Base-by-base conservation (phyloP, 2,113 vertebrate genomes). In the Malurus melanocephalus region DNA sequence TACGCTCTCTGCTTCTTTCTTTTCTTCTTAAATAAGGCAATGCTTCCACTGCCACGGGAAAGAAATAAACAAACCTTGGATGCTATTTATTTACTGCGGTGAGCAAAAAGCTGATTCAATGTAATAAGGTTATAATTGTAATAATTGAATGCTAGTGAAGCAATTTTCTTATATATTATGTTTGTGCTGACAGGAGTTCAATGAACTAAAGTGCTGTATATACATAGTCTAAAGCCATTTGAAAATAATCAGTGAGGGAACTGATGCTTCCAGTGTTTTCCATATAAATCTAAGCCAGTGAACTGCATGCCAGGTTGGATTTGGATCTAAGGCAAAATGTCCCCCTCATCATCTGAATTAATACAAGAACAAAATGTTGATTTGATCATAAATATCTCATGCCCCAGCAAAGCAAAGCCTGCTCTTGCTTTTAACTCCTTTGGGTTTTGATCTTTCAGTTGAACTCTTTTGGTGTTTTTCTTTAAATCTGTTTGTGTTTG, bases 41-140 rank as follows among this genome's bases (percentile, higher is more conserved):
- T n/a, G 11, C 35, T 75, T 74, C 57, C 77, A 71, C n/a, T 23
- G 65, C 80, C 60, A 71, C 9, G 24, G 45, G 30, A 32, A 73
- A 88, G 64, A 74, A 87, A 46, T 6, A 88, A 86, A 66, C 42
- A 89, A 60, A 76, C 60, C 65, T 71, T 64, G 30, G 86, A 86
- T 45, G 45, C 26, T 83, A 42, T 75, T 93, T 90, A 89, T 85
- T 88, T 90, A 88, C 65, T 81, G 30, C 83, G 92, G 74, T 33
- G 12, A 77, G 48, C 32, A 87, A 90, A 94, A 90, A 91, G 69
- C 83, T 86, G 86, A 86, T 84, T 83, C 86, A 14, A 80, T 22
- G 38, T 78, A 85, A 82, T 77, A 90, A 84, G 86, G 42, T 84
- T 86, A 71, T 90, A 94, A 94, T 80, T 94, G 92, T 80, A 92